A percentile compares a stretch with the other conserved stretches of the same genome.
Conservation (phyloP, 1,140 invertebrate genomes). For the Drusus annulatus region DNA sequence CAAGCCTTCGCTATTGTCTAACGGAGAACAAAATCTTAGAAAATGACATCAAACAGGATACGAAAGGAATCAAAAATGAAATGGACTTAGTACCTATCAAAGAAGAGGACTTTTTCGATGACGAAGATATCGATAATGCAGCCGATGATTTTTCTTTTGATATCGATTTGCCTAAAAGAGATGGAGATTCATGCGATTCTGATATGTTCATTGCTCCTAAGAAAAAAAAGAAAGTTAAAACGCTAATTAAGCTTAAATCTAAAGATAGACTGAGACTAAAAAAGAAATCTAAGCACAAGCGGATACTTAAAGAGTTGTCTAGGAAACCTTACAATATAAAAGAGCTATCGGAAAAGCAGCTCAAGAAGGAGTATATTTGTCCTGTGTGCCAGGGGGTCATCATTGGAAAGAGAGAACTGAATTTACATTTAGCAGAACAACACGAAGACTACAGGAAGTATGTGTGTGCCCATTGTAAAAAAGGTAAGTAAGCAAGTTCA, state of each 20-base stretch:
- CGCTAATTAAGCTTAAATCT: conserved; percentile 17
- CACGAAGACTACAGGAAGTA: conserved; percentile 53
- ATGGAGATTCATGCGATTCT: neutral
- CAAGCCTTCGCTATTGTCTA: conserved; percentile 28
- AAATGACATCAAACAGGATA: neutral
- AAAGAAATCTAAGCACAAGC: conserved; percentile 23
- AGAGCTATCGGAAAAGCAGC: neutral
- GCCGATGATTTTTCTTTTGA: neutral
- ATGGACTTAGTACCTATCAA: conserved; percentile 14
- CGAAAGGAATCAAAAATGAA: neutral
- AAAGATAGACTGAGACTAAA: conserved; percentile 26
- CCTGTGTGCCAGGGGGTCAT: conserved; percentile 39
- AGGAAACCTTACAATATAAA: neutral
- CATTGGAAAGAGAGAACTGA: conserved; percentile 39
- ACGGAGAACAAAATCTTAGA: conserved; percentile 17
- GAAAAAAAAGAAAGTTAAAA: conserved; percentile 27
- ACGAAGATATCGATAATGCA: neutral
- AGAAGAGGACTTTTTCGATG: conserved; percentile 14
- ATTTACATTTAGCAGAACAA: conserved; percentile 41
- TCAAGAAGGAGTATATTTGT: conserved; percentile 49
- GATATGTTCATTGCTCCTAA: neutral
- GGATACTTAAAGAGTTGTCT: neutral
- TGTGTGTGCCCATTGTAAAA: conserved; percentile 48
- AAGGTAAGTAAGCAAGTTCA: no score
- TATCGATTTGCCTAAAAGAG: neutral